These are phyloP conservation scores for Polyodon spathula DNA, from an alignment of 2,113 vertebrate genomes.

Conservation along the genomic window DNA sequence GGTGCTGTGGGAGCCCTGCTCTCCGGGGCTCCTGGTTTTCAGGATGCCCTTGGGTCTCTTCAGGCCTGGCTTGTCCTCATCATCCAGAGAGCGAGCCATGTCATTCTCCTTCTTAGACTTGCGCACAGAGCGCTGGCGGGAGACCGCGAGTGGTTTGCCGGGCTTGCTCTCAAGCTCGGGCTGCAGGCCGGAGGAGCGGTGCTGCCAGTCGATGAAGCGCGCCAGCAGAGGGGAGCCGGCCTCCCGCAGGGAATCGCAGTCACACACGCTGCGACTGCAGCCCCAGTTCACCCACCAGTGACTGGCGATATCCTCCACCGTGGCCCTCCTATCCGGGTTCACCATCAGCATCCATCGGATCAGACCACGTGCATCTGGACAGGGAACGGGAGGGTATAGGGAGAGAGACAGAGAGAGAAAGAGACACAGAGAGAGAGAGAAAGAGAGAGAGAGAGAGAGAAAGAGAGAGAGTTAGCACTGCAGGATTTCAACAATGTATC, in stretches of 20 bases:
- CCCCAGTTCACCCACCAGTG: constrained; percentile 99
- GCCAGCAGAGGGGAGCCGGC: constrained; percentile 81
- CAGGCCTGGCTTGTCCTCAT: constrained; percentile 67
- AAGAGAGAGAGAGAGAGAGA: neutral
- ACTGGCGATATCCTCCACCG: constrained; percentile 93
- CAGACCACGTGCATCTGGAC: constrained; percentile 84
- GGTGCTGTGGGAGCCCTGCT: constrained; percentile 72
- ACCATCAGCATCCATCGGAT: constrained; percentile 99
- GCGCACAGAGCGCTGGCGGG: constrained; percentile 76
- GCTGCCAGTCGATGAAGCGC: constrained; percentile 90
- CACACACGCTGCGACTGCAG: constrained; percentile 91
- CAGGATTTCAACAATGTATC: no score
- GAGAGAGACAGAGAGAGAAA: neutral
- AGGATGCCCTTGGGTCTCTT: constrained; percentile 94
- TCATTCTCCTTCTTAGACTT: constrained; percentile 92
- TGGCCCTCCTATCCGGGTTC: constrained; percentile 91
- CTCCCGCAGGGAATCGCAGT: constrained; percentile 77
- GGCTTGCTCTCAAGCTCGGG: constrained; percentile 53
- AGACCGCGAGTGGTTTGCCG: constrained; percentile 51
- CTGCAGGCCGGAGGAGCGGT: constrained; percentile 62
- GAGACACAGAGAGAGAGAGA: neutral
- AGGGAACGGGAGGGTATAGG: neutral
- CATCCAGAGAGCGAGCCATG: constrained; percentile 56
- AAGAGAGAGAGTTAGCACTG: neutral
- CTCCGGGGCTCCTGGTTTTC: constrained; percentile 78